Conservation (phyloP, 2,797 vertebrate genomes). For the Schizothorax lantsangensis region DNA sequence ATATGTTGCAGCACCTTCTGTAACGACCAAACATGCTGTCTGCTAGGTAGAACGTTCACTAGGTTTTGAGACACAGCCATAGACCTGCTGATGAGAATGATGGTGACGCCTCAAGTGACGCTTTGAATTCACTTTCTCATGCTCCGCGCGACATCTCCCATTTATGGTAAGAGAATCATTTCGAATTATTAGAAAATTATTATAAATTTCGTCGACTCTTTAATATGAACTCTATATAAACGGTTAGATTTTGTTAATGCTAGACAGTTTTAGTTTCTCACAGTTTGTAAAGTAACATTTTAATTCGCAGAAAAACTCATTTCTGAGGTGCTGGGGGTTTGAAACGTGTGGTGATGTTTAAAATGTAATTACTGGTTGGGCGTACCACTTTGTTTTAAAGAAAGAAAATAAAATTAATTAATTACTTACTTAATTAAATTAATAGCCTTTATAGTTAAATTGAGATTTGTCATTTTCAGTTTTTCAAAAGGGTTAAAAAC, state of each 20-base stretch:
- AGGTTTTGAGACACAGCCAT: neutral
- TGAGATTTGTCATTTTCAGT: neutral
- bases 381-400: neutral
- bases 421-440: neutral
- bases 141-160: neutral
- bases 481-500: neutral
- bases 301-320: neutral
- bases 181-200: neutral
- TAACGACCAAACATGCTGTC: neutral
- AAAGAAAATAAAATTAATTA: neutral
- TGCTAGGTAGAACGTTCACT: neutral
- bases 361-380: no score
- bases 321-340: neutral
- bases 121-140: neutral
- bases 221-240: neutral
- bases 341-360: neutral
- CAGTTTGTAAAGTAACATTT: neutral
- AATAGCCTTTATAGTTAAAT: neutral
- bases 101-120: neutral
- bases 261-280: neutral
- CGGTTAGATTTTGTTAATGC: neutral
- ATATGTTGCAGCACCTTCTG: neutral
- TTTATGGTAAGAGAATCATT: constrained; percentile 7
- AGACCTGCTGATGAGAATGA: no score
- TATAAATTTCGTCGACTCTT: neutral